Percentiles rank a stretch among this genome's conserved stretches.
phyloP scores from a whole-genome alignment of 2,797 vertebrate genomes.

The Alosa sapidissima region DNA sequence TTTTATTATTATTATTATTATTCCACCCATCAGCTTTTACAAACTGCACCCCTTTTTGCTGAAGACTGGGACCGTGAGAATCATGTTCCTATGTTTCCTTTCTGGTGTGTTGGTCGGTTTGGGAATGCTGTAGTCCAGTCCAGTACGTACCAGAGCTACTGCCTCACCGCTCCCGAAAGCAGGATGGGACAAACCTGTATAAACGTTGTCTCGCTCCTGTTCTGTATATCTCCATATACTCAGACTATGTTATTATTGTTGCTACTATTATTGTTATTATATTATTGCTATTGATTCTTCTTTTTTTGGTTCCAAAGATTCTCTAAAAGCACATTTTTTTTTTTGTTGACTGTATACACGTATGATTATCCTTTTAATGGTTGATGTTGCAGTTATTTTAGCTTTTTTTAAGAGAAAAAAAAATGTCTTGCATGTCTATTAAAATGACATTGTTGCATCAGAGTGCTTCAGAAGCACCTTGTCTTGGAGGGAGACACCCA shows the following conservation, averaged over 20 bases:
- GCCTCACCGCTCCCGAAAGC: conserved; percentile 33
- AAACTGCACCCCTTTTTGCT: conserved; percentile 1
- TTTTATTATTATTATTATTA: not conserved
- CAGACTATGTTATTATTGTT: conserved; percentile 58
- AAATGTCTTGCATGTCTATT: conserved; percentile 47
- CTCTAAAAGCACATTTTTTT: conserved; percentile 68
- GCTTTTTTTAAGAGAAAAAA: conserved; percentile 25
- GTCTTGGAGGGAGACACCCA: conserved; percentile 45
- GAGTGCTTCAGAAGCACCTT: conserved; percentile 17
- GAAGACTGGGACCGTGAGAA: conserved; percentile 30
- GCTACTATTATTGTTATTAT: conserved; percentile 39
- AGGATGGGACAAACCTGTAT: conserved; percentile 33
- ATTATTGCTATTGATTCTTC: conserved; percentile 17
- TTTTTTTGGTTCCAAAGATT: conserved; percentile 73
- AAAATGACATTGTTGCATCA: conserved; percentile 45
- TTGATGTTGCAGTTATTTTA: conserved; percentile 50
- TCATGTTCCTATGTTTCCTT: conserved; percentile 42
- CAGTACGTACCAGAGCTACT: conserved; percentile 44
- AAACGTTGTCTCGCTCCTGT: conserved; percentile 52
- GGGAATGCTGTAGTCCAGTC: conserved; percentile 50
- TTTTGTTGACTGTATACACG: conserved; percentile 57
- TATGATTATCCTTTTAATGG: conserved; percentile 50
- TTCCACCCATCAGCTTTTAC: not conserved
- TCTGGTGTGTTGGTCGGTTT: conserved; percentile 36
- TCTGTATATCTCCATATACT: conserved; percentile 59